Evolutionary conservation across 2,797 vertebrate genomes (phyloP).

Genomic region (Peromyscus aztecus): DNA sequence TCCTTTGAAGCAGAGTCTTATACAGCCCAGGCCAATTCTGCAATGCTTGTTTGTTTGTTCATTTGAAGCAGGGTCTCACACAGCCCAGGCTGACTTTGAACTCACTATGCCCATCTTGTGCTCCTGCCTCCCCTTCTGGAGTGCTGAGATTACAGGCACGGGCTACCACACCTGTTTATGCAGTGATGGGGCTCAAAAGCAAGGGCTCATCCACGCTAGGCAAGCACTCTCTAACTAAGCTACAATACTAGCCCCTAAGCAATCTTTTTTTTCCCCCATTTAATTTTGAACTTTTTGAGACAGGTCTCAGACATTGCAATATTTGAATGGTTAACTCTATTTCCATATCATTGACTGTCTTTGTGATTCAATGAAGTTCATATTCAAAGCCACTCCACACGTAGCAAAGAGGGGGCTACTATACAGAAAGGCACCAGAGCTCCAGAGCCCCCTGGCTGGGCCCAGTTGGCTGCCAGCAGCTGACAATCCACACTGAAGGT

Average conservation of each 20-base stretch:
- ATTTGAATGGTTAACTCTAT: background rate
- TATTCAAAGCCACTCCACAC: background rate
- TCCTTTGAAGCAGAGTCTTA: background rate
- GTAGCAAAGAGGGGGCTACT: background rate
- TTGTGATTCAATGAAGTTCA: background rate
- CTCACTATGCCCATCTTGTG: background rate
- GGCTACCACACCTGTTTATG: background rate
- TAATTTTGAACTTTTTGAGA: background rate
- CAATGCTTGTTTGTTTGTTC: background rate
- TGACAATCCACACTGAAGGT: background rate
- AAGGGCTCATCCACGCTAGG: background rate
- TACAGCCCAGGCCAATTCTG: background rate
- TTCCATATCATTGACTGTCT: background rate
- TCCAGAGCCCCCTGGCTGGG: background rate
- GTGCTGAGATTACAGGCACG: background rate
- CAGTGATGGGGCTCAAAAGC: background rate
- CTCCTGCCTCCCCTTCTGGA: background rate
- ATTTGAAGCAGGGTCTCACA: background rate
- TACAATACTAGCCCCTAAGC: background rate
- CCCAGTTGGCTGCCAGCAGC: background rate
- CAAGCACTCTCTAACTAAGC: background rate
- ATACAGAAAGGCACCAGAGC: background rate
- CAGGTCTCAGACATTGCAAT: background rate
- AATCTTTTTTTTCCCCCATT: background rate
- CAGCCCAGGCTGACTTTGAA: background rate